These are phyloP conservation scores for Stegodyphus mimosarum DNA, from an alignment of 1,140 invertebrate species.

Conservation along the genomic window DNA sequence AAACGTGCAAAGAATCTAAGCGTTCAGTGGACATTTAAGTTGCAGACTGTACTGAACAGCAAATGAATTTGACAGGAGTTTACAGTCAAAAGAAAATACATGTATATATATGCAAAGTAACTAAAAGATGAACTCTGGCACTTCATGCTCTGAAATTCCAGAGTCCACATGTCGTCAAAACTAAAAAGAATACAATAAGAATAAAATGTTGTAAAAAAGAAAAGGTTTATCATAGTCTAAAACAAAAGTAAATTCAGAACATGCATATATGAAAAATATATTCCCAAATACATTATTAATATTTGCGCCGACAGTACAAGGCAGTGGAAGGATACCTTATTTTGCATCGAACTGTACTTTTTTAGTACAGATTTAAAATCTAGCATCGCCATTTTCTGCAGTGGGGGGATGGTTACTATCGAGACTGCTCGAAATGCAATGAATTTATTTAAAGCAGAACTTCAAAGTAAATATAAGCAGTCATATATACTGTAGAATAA, in stretches of 20 bases:
- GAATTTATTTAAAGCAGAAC: constrained; percentile 26
- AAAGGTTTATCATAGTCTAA: constrained; percentile 33
- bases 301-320: constrained; percentile 22
- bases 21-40: constrained; percentile 23
- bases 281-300: constrained; percentile 37
- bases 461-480: constrained; percentile 40
- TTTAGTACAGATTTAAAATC: constrained; percentile 40
- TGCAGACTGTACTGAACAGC: constrained; percentile 47
- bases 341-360: constrained; percentile 24
- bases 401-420: constrained; percentile 6
- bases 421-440: constrained; percentile 50
- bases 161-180: constrained; percentile 11
- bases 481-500: constrained; percentile 33
- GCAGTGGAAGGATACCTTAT: neutral
- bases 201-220: constrained; percentile 23
- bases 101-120: constrained; percentile 22
- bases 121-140: neutral
- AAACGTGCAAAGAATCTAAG: constrained; percentile 20
- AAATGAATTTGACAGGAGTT: constrained; percentile 22
- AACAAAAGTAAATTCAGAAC: constrained; percentile 28
- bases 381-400: constrained; percentile 23
- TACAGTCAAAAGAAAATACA: constrained; percentile 27
- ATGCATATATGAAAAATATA: constrained; percentile 29
- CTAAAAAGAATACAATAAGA: constrained; percentile 9
- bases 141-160: constrained; percentile 40